Conservation (phyloP, 2,113 vertebrate species). For the Diadophis punctatus region DNA sequence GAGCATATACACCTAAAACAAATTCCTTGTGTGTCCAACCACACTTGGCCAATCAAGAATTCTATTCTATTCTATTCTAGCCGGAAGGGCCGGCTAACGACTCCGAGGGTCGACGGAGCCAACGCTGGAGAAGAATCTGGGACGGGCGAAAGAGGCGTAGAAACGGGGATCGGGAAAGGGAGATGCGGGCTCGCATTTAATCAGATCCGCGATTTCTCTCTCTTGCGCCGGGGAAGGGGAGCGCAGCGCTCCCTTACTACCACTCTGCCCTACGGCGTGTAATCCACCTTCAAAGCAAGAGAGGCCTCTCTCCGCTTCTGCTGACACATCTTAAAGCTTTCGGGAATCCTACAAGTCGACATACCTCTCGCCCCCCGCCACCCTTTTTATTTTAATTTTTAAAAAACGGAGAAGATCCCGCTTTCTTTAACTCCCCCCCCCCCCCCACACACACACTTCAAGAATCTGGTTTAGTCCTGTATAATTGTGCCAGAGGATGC, state of each 20-base stretch:
- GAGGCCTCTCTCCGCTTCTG: not conserved
- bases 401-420: not conserved
- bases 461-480: not conserved
- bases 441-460: not conserved
- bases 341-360: not conserved
- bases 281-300: not conserved
- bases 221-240: not conserved
- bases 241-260: not conserved
- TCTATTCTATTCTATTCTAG: not conserved
- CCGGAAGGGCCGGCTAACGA: not conserved
- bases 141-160: not conserved
- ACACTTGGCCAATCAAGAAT: too few relatives aligned
- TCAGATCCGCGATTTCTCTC: not conserved
- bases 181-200: not conserved
- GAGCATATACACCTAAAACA: too few relatives aligned
- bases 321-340: not conserved
- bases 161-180: not conserved
- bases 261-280: not conserved
- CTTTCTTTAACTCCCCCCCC: not conserved
- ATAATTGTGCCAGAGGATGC: not conserved
- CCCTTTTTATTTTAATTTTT: not conserved
- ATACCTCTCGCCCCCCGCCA: not conserved
- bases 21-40: too few relatives aligned
- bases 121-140: not conserved
- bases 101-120: not conserved